Evolutionary conservation across 2,797 vertebrate species (phyloP), one percentile per base, ranked within the genome.

Genomic region (Discoglossus pictus): DNA sequence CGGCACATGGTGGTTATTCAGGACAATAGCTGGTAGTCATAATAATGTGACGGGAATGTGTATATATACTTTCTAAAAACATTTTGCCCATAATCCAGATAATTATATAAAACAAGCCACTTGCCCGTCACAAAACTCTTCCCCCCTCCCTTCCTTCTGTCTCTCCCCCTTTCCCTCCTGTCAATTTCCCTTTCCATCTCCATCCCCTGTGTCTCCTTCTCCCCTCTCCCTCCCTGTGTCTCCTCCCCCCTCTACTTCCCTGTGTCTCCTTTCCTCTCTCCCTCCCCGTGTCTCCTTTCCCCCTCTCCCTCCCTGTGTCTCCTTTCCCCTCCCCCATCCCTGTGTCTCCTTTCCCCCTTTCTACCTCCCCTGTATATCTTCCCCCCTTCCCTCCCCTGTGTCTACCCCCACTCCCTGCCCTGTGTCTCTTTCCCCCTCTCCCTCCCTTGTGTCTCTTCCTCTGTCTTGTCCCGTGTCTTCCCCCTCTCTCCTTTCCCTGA

Each of bases 341-440:
- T 6, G 40, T 9, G 11, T 24, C 18, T 18, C 10, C 36, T 3
- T 3, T 31, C 1, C 21, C 7, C 46, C 38, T 9, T 25, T 17
- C 50, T 36, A 68, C 68, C 44, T 34, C 60, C 11, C 7, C 11
- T 43, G 6, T 7, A 4, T 31, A 9, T 31, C 27, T 31, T 4
- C 6, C 35, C 35, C 11, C 10, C 11, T 12, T 36, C 35, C 35
- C 35, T 64, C 62, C 46, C 18, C 27, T 31, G 27, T 9, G 4
- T 4, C 4, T 31, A 4, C 9, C 42, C 36, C 53, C 68, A 61
- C 47, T 4, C 25, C 34, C 42, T 39, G 11, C 58, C 24, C 7
- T 1, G 44, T 31, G 11, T 42, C 54, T 59, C 43, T 48, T 66
- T 61, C 43, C 61, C 35, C 6, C 35, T 12, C 35, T 36, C 35